These are phyloP conservation scores for Haliclona indistincta DNA, from an alignment of 37 sponge, comb jelly and placozoan genomes.

Conservation along the genomic window DNA sequence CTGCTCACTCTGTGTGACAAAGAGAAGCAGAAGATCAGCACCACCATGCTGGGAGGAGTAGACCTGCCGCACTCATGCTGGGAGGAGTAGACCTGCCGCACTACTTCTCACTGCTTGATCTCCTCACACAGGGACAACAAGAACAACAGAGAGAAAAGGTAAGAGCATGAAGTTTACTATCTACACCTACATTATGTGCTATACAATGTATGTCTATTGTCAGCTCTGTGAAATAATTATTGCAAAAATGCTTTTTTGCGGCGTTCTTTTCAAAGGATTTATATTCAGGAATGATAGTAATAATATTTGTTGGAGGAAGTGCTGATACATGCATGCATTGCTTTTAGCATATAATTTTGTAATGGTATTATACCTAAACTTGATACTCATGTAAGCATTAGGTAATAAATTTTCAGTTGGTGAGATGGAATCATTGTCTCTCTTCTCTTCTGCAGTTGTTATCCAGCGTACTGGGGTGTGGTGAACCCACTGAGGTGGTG, in stretches of 20 bases:
- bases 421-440: neutral
- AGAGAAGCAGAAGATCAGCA: slow-evolving; percentile 34
- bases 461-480: slow-evolving; percentile 26
- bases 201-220: too few relatives aligned
- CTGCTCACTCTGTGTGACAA: slow-evolving; percentile 51
- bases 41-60: slow-evolving; percentile 40
- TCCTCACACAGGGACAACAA: slow-evolving; percentile 40
- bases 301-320: neutral
- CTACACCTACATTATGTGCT: too few relatives aligned
- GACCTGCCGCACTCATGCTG: slow-evolving; percentile 35
- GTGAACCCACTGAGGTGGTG: slow-evolving; percentile 49
- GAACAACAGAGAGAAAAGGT: slow-evolving; percentile 44
- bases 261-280: too few relatives aligned
- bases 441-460: slow-evolving; percentile 29
- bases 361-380: neutral
- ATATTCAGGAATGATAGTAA: too few relatives aligned
- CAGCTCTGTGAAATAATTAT: too few relatives aligned
- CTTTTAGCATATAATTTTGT: neutral
- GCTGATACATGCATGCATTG: neutral
- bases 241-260: too few relatives aligned
- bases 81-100: slow-evolving; percentile 51
- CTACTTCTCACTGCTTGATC: slow-evolving; percentile 74
- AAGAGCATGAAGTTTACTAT: too few relatives aligned
- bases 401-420: too few relatives aligned
- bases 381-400: neutral